phyloP scores from a whole-genome alignment of 2,888 invertebrate species.

The Caenorhabditis sp. region DNA sequence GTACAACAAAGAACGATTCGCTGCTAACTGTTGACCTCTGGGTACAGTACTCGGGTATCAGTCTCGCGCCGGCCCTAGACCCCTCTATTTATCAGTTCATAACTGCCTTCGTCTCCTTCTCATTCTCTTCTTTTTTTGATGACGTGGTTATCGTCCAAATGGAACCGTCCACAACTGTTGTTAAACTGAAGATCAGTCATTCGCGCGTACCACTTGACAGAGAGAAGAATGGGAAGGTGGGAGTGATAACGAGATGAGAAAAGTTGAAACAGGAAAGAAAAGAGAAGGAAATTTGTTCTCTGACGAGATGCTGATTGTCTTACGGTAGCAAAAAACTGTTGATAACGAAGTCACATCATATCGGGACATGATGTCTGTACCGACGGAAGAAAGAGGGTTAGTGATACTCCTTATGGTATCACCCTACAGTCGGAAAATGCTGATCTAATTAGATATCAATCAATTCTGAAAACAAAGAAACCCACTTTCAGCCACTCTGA shows the following conservation, averaged over 20 bases:
- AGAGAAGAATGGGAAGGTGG: neutral
- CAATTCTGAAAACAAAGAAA: constrained; percentile 9
- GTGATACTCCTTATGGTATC: neutral
- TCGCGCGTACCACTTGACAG: neutral
- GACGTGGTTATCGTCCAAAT: neutral
- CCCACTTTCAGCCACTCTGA: constrained; percentile 28
- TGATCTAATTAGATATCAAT: constrained; percentile 11
- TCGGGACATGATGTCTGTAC: constrained; percentile 17
- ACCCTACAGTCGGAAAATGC: constrained; percentile 9
- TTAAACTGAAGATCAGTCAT: constrained; percentile 49
- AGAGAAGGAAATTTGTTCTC: constrained; percentile 1
- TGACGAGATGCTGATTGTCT: neutral
- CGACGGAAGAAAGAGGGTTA: neutral
- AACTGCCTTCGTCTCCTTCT: neutral
- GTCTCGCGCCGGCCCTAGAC: neutral
- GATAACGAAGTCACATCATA: too few species aligned
- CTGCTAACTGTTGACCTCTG: constrained; percentile 1
- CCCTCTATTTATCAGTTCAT: too few species aligned
- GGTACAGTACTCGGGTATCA: neutral
- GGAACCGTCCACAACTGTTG: neutral
- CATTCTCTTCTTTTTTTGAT: neutral
- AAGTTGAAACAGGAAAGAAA: too few species aligned
- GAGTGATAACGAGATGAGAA: constrained; percentile 2
- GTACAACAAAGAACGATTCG: constrained; percentile 23
- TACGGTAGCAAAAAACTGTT: constrained; percentile 5